phyloP scores from a whole-genome alignment of 2,113 vertebrate species.

The Gavia stellata region DNA sequence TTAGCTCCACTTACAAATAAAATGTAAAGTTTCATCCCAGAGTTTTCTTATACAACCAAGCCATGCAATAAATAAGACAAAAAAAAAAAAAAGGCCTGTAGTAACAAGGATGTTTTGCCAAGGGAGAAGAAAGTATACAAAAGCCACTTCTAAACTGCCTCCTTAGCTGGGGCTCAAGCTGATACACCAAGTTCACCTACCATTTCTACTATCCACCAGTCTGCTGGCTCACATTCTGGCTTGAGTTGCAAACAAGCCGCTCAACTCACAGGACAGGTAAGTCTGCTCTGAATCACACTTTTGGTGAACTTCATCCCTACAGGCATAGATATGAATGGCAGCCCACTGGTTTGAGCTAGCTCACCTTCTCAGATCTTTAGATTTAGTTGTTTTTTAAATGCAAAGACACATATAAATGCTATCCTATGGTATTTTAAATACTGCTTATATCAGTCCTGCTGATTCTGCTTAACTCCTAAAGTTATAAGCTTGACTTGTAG shows the following conservation, averaged over 20 bases:
- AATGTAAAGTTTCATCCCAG: neutral
- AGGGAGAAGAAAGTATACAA: neutral
- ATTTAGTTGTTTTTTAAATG: neutral
- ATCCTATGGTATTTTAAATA: neutral
- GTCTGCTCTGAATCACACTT: neutral
- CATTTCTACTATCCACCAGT: neutral
- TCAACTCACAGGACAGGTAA: neutral
- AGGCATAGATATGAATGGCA: neutral
- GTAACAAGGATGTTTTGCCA: neutral
- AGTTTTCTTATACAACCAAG: neutral
- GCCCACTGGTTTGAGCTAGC: neutral
- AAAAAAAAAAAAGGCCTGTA: too few relatives aligned
- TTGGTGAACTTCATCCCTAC: neutral
- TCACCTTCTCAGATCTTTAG: neutral
- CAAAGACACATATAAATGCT: neutral
- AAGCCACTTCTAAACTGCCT: neutral
- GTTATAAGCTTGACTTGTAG: neutral
- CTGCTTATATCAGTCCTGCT: neutral
- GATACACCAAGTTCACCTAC: neutral
- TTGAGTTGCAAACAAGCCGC: neutral
- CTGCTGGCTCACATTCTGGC: neutral
- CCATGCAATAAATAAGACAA: too few relatives aligned
- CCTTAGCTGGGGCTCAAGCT: neutral
- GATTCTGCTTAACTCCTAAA: neutral
- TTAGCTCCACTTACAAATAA: neutral